Percentiles rank a stretch among this genome's conserved stretches.
Evolutionary conservation across 1,140 invertebrate genomes (phyloP).

Genomic region (Philopotamus ludificatus): DNA sequence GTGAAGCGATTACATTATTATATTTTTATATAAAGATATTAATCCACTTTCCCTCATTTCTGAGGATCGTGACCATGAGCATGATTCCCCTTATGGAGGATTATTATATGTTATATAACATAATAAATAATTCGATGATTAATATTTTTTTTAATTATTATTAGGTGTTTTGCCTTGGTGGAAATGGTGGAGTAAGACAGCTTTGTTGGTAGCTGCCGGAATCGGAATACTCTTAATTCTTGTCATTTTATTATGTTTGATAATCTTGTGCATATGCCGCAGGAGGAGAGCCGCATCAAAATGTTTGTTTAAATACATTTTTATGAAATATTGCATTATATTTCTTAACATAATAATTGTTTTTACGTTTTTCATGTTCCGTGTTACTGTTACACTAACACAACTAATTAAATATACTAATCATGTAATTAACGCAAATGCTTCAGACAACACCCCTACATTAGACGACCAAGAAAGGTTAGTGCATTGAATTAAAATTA

Average conservation of each 20-base stretch:
- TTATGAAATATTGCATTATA: constrained; percentile 1
- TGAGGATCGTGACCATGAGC: no score
- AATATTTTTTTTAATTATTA: constrained; percentile 7
- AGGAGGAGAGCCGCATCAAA: constrained; percentile 74
- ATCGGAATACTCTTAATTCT: constrained; percentile 61
- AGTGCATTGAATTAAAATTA: constrained; percentile 1
- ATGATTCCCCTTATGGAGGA: no score
- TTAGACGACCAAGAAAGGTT: constrained; percentile 35
- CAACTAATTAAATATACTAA: not conserved
- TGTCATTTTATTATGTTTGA: constrained; percentile 77
- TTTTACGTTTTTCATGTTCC: constrained; percentile 3
- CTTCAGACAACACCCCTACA: constrained; percentile 32
- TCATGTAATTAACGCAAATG: no score
- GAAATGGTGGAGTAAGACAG: constrained; percentile 36
- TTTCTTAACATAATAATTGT: constrained; percentile 2
- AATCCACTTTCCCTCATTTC: no score
- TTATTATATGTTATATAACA: not conserved
- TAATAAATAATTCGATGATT: not conserved
- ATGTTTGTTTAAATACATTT: constrained; percentile 67
- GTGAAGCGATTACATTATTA: no score
- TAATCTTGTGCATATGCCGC: constrained; percentile 79
- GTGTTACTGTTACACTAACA: constrained; percentile 5
- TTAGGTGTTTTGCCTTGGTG: constrained; percentile 36
- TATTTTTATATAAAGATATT: no score
- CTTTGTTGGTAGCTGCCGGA: constrained; percentile 29